phyloP scores from a whole-genome alignment of 2,113 vertebrate species.

The Nematolebias whitei region DNA sequence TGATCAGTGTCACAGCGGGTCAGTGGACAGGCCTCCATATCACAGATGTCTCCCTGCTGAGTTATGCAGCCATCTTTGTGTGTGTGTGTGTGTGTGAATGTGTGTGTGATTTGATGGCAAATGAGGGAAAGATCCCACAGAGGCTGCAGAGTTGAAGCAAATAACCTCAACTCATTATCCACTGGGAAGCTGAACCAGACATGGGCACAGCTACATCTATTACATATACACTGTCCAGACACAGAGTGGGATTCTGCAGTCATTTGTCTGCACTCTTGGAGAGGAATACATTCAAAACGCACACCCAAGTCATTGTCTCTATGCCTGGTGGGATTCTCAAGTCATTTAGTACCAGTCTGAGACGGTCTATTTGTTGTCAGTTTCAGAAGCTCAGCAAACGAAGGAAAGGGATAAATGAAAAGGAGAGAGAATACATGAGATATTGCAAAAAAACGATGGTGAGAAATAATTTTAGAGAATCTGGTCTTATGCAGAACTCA shows the following conservation, averaged over 20 bases:
- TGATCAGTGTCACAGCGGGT: slow-evolving; percentile 67
- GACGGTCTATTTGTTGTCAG: slow-evolving; percentile 37
- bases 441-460: not conserved
- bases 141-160: slow-evolving; percentile 33
- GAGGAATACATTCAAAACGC: slow-evolving; percentile 13
- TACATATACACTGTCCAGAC: slow-evolving; percentile 30
- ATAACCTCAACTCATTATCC: slow-evolving; percentile 60
- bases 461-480: slow-evolving; percentile 5
- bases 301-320: slow-evolving; percentile 6
- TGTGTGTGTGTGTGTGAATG: slow-evolving; percentile 16
- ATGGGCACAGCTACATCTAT: slow-evolving; percentile 16
- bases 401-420: slow-evolving; percentile 13
- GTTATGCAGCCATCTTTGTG: slow-evolving; percentile 16
- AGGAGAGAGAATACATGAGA: not conserved
- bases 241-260: slow-evolving; percentile 43
- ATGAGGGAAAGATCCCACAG: slow-evolving; percentile 49
- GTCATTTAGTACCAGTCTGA: slow-evolving; percentile 49
- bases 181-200: slow-evolving; percentile 42
- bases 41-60: slow-evolving; percentile 29
- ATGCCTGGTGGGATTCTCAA: slow-evolving; percentile 40
- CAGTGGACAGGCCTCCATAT: slow-evolving; percentile 41
- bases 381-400: slow-evolving; percentile 19
- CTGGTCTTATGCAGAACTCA: not conserved
- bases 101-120: slow-evolving; percentile 56
- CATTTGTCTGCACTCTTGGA: slow-evolving; percentile 52